These are phyloP conservation scores for Tichodroma muraria DNA, from an alignment of 2,113 vertebrate genomes.

Conservation along the genomic window DNA sequence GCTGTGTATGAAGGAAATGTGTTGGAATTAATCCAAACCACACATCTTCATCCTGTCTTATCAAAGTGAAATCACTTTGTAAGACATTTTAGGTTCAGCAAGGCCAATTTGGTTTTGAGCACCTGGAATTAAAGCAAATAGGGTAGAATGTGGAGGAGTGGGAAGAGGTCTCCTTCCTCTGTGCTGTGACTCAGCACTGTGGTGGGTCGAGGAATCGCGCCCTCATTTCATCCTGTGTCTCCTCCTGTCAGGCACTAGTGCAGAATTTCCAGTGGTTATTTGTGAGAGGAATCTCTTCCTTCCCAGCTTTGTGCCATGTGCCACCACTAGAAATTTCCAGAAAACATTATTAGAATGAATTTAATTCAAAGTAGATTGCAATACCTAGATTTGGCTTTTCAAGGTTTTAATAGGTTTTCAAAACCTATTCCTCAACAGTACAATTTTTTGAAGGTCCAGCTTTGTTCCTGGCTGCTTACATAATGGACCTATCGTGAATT, in stretches of 20 bases:
- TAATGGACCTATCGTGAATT: neutral
- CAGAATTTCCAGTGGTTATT: neutral
- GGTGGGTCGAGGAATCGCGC: neutral
- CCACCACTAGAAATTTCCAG: neutral
- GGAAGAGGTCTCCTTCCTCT: neutral
- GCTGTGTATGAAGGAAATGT: neutral
- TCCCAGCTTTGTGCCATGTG: neutral
- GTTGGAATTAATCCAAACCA: conserved; percentile 13
- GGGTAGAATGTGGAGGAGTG: neutral
- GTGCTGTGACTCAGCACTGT: neutral
- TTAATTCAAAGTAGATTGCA: neutral
- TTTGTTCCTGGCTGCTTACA: neutral
- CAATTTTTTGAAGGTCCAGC: neutral
- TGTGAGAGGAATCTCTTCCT: neutral
- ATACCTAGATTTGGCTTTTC: neutral
- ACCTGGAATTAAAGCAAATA: neutral
- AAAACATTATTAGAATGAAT: neutral
- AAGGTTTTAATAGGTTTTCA: no score
- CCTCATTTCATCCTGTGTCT: neutral
- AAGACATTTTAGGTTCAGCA: neutral
- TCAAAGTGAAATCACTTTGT: neutral
- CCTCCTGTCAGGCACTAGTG: neutral
- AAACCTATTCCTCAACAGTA: neutral
- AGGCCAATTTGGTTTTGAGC: neutral
- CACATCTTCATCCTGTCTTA: neutral